These are phyloP conservation scores for Drosophila mercatorum DNA, from an alignment of 2,888 invertebrate species.

Conservation along the genomic window DNA sequence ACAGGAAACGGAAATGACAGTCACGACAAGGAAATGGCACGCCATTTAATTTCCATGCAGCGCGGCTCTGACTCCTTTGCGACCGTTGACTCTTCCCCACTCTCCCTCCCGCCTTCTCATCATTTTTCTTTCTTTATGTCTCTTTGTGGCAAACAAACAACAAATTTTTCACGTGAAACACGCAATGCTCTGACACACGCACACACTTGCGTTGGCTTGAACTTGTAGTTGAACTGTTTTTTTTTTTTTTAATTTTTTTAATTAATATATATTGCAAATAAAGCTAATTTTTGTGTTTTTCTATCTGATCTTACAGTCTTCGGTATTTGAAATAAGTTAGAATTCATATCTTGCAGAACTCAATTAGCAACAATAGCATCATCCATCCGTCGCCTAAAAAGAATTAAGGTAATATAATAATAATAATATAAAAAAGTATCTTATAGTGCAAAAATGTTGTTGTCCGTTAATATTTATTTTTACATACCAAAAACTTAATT, in stretches of 20 bases:
- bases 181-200: conserved; percentile 20
- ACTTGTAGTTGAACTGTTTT: conserved; percentile 22
- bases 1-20: conserved; percentile 80
- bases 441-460: no score
- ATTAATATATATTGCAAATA: conserved; percentile 36
- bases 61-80: conserved; percentile 61
- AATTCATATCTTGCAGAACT: no score
- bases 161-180: conserved; percentile 39
- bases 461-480: no score
- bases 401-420: no score
- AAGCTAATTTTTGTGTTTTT: neutral
- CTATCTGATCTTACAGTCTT: no score
- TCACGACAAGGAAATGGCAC: conserved; percentile 81
- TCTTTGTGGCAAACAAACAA: conserved; percentile 58
- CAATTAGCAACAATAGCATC: no score
- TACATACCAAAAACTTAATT: no score
- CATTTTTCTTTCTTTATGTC: conserved; percentile 33
- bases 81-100: neutral
- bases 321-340: no score
- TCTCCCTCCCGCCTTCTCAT: neutral
- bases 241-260: conserved; percentile 36
- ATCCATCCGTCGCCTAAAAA: no score
- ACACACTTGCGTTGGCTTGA: conserved; percentile 7
- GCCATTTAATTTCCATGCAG: conserved; percentile 80
- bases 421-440: no score